These are phyloP conservation scores for Macrotis lagotis DNA, from an alignment of 2,113 vertebrate genomes.

Conservation along the genomic window DNA sequence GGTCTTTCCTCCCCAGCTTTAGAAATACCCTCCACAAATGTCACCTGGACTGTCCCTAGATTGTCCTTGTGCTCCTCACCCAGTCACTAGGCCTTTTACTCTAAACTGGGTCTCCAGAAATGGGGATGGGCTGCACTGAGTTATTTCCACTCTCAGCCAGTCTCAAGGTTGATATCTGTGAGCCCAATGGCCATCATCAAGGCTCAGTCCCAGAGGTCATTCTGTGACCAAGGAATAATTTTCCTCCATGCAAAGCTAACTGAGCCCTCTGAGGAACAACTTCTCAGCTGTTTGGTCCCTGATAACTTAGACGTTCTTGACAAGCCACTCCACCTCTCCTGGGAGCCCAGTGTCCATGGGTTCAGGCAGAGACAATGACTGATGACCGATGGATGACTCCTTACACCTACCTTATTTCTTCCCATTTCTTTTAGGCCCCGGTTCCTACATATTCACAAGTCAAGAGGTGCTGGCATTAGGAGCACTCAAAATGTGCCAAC, in stretches of 20 bases:
- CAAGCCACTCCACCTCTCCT: neutral
- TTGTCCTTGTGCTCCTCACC: neutral
- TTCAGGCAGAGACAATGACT: neutral
- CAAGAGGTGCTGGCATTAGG: neutral
- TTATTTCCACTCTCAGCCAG: neutral
- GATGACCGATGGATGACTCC: neutral
- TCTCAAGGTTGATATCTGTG: neutral
- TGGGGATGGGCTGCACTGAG: neutral
- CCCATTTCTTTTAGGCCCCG: constrained; percentile 75
- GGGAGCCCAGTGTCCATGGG: neutral
- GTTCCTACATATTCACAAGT: constrained; percentile 82
- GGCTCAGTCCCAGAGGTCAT: neutral
- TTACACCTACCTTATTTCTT: constrained; percentile 24
- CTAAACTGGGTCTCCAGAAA: neutral
- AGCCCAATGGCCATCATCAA: neutral
- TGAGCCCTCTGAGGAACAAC: neutral
- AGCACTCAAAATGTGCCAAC: neutral
- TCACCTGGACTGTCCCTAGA: constrained; percentile 18
- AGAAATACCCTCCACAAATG: neutral
- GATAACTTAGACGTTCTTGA: neutral
- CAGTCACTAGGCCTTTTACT: neutral
- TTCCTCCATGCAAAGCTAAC: neutral
- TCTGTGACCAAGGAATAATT: neutral
- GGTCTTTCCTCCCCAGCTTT: neutral
- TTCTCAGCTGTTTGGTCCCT: neutral